Base-by-base conservation (phyloP, 2,888 invertebrate species). In the Ophion ventricosus region DNA sequence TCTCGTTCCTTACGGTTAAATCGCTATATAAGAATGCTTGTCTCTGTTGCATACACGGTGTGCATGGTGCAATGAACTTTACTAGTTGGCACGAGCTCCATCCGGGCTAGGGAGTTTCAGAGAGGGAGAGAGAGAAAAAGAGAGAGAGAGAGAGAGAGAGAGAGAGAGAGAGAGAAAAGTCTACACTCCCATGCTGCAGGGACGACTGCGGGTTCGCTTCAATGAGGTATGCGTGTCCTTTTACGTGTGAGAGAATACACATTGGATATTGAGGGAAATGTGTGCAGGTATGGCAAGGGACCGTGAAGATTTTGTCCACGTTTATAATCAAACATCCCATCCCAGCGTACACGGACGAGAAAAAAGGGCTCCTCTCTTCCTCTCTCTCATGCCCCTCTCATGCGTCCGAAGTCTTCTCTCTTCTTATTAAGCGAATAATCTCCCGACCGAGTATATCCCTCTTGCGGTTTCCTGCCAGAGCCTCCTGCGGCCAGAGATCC, bases 41-140 rank as follows among this genome's bases (percentile, higher is more conserved):
- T 78, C 69, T 61, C 67, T 74, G 59, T 73, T 72, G 74, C 76
- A 70, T 75, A 64, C 74, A 20, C 76, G 56, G 57, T 59, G 74
- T 79, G 78, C 76, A 69, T 85, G 86, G 87, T 85, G 87, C 87
- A 87, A 87, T 86, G 87, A 87, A 87, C 87, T 87, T 87, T 84
- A 86, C 87, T 85, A 87, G 87, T 86, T 85, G 87, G 86, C 82
- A 82, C 86, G 82, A 81, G 83, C 82, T 85, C 74, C 81, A 49
- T 78, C 49, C 75, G 26, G 56, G 40, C 66, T 63, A 26, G 49
- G 49, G 49, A 70, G 78, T 17, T 76, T 29, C 57, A 43, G 35
- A n/a, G 49, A 29, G 63, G 29, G 49, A 29, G 63, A 69, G 26
- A 26, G 66, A 66, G 66, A 80, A n/a, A 79, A 25, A 59, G 73